Evolutionary conservation across 2,113 vertebrate species (phyloP).

Genomic region (Motacilla tschutschensis): DNA sequence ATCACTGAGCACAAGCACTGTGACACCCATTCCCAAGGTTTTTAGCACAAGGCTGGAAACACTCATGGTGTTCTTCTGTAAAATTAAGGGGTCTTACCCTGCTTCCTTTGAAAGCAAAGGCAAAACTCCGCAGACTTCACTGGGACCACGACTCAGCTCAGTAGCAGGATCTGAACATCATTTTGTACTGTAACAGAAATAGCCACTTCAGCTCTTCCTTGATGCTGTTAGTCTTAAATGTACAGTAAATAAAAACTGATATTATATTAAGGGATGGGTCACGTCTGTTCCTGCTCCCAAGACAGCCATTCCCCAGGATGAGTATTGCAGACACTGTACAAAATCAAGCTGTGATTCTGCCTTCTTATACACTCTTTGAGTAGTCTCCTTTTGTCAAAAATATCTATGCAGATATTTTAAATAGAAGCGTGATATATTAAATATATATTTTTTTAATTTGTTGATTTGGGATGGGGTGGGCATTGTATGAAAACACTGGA

Average conservation of each 20-base stretch:
- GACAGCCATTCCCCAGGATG: slow-evolving; percentile 12
- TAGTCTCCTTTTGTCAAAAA: slow-evolving; percentile 26
- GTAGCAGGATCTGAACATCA: background rate
- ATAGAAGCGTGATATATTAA: slow-evolving; percentile 14
- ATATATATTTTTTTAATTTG: slow-evolving; percentile 13
- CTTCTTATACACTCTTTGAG: background rate
- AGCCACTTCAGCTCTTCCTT: background rate
- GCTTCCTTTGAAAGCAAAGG: background rate
- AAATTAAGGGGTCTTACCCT: background rate
- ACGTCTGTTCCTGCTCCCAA: slow-evolving; percentile 11
- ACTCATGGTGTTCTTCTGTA: background rate
- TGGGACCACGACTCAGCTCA: background rate
- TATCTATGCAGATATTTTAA: slow-evolving; percentile 25
- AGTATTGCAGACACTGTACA: slow-evolving; percentile 5
- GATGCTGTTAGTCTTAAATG: background rate
- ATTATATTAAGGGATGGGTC: background rate
- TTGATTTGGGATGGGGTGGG: background rate
- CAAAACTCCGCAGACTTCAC: background rate
- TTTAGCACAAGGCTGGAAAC: slow-evolving; percentile 3
- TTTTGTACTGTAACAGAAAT: slow-evolving; percentile 10
- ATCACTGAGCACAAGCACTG: background rate
- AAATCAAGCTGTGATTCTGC: slow-evolving; percentile 40
- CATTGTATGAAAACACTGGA: background rate
- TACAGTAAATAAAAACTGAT: background rate
- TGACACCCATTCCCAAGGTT: background rate